Percentiles rank a stretch among this genome's conserved stretches.
Conservation (phyloP, 2,113 vertebrate species). For the Hippopotamus amphibius region DNA sequence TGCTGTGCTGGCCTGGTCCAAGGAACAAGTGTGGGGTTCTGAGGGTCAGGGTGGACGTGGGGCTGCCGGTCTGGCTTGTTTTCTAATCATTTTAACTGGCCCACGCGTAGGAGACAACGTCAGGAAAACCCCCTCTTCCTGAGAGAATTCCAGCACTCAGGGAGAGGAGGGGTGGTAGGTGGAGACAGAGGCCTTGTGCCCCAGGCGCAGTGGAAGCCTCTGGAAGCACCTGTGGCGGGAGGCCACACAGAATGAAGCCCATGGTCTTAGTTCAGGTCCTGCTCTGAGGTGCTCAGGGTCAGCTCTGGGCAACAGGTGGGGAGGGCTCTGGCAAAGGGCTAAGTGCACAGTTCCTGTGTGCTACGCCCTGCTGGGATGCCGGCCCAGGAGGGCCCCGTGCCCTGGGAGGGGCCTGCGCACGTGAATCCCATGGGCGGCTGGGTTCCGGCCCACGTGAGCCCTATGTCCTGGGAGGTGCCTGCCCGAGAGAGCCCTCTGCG, state of each 20-base stretch:
- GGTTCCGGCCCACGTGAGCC: not conserved
- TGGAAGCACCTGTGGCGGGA: not conserved
- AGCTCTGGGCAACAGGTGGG: not conserved
- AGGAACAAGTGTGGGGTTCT: not conserved
- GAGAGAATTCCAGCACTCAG: not conserved
- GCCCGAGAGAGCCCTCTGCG: not conserved
- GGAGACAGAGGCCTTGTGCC: not conserved
- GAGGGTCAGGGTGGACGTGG: not conserved
- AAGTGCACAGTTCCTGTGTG: not conserved
- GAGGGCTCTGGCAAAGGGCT: not conserved
- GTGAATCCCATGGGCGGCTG: not conserved
- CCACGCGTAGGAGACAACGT: not conserved
- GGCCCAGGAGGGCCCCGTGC: not conserved
- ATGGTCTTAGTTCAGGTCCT: not conserved
- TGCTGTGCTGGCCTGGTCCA: not conserved
- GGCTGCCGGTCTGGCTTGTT: not conserved
- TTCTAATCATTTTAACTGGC: not conserved
- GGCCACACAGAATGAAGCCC: not conserved
- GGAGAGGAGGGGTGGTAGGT: not conserved
- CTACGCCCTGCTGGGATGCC: fast-evolving
- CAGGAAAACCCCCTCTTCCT: not conserved
- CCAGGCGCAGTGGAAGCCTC: not conserved
- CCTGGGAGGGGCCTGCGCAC: not conserved
- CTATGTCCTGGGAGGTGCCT: not conserved
- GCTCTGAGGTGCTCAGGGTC: not conserved